Evolutionary conservation across 2,888 invertebrate species (phyloP).

Genomic region (Mechanitis mazaeus): DNA sequence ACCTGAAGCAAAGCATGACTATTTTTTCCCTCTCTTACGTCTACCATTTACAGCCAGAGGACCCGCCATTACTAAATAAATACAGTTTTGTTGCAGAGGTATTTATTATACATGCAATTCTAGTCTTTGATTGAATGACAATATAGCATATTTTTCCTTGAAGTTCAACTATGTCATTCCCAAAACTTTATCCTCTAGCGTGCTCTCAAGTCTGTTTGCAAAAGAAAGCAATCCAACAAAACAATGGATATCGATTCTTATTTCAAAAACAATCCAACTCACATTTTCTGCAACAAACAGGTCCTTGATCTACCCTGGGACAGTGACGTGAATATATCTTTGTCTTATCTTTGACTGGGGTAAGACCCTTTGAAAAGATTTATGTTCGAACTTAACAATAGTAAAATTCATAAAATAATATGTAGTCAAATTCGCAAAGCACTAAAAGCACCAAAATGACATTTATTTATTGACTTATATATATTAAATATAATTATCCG

Average conservation of each 20-base stretch:
- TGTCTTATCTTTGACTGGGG: too few relatives aligned
- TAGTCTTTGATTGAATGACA: not conserved
- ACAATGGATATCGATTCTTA: not conserved
- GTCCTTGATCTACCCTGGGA: too few relatives aligned
- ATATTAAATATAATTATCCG: too few relatives aligned
- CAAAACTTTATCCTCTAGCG: not conserved
- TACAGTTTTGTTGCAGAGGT: not conserved
- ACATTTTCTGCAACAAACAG: not conserved
- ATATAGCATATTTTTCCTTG: slow-evolving; percentile 7
- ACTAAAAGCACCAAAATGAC: too few relatives aligned
- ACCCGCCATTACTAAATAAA: slow-evolving; percentile 8
- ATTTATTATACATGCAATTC: not conserved
- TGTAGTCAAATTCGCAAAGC: too few relatives aligned
- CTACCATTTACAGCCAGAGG: slow-evolving; percentile 16
- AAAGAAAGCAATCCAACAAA: not conserved
- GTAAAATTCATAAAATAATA: too few relatives aligned
- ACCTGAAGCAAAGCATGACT: not conserved
- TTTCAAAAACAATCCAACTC: too few relatives aligned
- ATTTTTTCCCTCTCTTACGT: slow-evolving; percentile 16
- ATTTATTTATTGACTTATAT: too few relatives aligned
- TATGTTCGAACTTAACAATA: too few relatives aligned
- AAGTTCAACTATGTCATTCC: not conserved
- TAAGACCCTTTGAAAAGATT: too few relatives aligned
- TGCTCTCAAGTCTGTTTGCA: not conserved
- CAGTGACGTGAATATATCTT: too few relatives aligned